phyloP scores from a whole-genome alignment of 1,140 invertebrate genomes.

The Periplaneta americana region DNA sequence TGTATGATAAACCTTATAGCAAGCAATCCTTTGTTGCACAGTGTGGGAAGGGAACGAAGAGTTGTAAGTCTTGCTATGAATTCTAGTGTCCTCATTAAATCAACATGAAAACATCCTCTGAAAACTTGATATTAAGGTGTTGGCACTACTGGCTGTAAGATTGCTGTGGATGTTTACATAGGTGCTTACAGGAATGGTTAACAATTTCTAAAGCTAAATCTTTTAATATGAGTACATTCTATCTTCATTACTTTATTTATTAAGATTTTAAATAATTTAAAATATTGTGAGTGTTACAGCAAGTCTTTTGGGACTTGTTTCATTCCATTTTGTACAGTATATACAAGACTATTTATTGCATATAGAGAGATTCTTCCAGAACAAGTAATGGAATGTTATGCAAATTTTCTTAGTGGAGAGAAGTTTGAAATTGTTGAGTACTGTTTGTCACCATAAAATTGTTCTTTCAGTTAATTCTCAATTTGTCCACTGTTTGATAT shows the following conservation, averaged over 20 bases:
- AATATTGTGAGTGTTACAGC: background rate
- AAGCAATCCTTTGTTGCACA: background rate
- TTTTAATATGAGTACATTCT: background rate
- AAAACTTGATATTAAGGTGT: background rate
- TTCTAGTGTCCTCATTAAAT: background rate
- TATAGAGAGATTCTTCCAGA: background rate
- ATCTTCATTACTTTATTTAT: background rate
- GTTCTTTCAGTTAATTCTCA: background rate
- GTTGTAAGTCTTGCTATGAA: background rate
- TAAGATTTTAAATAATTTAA: background rate
- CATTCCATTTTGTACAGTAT: background rate
- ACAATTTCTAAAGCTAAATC: background rate
- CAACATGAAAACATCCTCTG: background rate
- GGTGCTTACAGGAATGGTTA: background rate
- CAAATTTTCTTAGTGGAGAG: background rate
- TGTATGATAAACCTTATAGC: background rate
- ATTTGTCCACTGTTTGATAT: constrained; percentile 3
- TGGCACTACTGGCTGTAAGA: background rate
- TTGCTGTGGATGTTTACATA: background rate
- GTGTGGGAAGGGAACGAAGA: background rate
- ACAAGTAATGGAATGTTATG: background rate
- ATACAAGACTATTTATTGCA: constrained; percentile 2
- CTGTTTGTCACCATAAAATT: background rate
- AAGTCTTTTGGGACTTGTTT: background rate
- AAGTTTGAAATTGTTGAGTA: background rate